A percentile compares a stretch with the other conserved stretches of the same genome.
Conservation (phyloP, 2,888 invertebrate species). For the Polyommatus iphigenia region DNA sequence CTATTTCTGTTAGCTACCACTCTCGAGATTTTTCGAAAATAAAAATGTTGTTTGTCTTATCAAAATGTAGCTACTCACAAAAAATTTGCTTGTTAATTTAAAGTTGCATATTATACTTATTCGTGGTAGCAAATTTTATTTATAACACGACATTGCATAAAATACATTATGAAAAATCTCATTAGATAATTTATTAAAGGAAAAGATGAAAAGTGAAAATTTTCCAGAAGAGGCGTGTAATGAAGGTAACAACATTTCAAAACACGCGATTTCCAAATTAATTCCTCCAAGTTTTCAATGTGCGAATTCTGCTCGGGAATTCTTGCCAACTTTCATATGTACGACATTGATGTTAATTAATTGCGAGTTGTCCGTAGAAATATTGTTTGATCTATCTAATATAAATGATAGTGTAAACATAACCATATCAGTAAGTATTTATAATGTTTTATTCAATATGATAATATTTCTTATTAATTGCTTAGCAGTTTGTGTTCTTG, state of each 20-base stretch:
- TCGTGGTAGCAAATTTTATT: background rate
- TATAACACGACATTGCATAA: background rate
- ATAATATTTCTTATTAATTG: too few relatives aligned
- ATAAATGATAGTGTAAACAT: too few relatives aligned
- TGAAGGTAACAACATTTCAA: constrained; percentile 14
- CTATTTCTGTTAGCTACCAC: too few relatives aligned
- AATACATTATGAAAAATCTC: background rate
- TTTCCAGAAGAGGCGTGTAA: background rate
- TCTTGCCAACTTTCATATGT: background rate
- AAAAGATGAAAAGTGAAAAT: constrained; percentile 3
- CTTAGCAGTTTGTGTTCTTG: too few relatives aligned
- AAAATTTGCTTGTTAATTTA: too few relatives aligned
- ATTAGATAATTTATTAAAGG: background rate
- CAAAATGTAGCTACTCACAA: too few relatives aligned
- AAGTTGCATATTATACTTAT: too few relatives aligned
- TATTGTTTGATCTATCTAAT: too few relatives aligned
- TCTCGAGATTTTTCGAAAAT: too few relatives aligned
- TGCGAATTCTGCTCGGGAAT: background rate
- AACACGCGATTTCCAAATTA: constrained; percentile 21
- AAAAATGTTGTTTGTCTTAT: too few relatives aligned
- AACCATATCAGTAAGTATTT: too few relatives aligned
- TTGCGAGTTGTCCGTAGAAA: background rate
- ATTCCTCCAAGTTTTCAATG: constrained; percentile 8
- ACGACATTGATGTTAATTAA: constrained; percentile 12
- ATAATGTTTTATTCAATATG: too few relatives aligned